Evolutionary conservation across 64 coral and sea anemone species (phyloP).

Genomic region (Pachyseris speciosa): DNA sequence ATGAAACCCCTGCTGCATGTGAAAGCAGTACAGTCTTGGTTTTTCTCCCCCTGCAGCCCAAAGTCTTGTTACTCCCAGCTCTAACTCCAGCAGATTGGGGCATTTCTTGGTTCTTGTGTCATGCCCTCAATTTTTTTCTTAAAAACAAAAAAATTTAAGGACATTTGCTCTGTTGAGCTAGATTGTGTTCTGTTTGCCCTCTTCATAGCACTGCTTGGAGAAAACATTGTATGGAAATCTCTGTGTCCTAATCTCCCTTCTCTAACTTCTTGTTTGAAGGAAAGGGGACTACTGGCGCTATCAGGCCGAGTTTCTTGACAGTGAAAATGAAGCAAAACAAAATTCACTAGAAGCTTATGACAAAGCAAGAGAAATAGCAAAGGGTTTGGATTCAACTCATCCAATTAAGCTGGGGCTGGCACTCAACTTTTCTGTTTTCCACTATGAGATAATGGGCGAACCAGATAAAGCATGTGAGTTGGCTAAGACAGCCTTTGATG

Average conservation of each 20-base stretch:
- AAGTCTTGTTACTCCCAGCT: too few relatives aligned
- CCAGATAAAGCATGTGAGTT: slow-evolving; percentile 63
- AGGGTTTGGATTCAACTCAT: slow-evolving; percentile 45
- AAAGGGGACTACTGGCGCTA: slow-evolving; percentile 97
- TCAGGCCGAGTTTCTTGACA: slow-evolving; percentile 81
- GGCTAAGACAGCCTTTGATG: slow-evolving; percentile 73
- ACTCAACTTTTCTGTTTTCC: slow-evolving; percentile 90
- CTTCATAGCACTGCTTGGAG: not conserved
- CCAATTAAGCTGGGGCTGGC: slow-evolving; percentile 82
- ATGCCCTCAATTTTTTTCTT: too few relatives aligned
- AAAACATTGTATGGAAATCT: not conserved
- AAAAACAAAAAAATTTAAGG: too few relatives aligned
- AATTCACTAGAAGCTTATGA: slow-evolving; percentile 48
- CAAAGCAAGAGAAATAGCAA: slow-evolving; percentile 10
- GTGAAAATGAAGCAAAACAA: not conserved
- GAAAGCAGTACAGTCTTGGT: too few relatives aligned
- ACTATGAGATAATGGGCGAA: slow-evolving; percentile 81
- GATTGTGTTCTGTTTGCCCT: too few relatives aligned
- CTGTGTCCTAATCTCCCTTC: slow-evolving; percentile 41
- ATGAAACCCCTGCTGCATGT: too few relatives aligned
- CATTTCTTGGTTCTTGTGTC: too few relatives aligned
- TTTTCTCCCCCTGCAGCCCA: too few relatives aligned
- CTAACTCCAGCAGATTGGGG: too few relatives aligned
- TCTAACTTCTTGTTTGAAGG: slow-evolving; percentile 66
- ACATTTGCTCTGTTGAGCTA: too few relatives aligned